Percentiles rank a stretch among this genome's conserved stretches.
Evolutionary conservation across 2,113 vertebrate species (phyloP).

Genomic region (Platichthys stellatus): DNA sequence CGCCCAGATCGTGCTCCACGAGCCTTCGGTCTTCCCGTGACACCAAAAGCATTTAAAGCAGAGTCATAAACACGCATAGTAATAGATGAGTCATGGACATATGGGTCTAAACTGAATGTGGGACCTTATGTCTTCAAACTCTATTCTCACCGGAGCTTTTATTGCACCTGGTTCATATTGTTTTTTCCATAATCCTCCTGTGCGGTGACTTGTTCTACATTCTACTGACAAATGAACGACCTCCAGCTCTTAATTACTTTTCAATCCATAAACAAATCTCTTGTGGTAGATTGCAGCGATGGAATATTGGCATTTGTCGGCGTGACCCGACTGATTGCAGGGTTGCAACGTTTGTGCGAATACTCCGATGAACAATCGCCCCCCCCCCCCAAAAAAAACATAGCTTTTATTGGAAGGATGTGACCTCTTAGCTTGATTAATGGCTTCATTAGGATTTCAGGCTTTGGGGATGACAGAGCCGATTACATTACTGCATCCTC

Average conservation of each 20-base stretch:
- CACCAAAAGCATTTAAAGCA: neutral
- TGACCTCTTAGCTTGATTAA: slow-evolving; percentile 53
- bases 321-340: slow-evolving; percentile 58
- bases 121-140: neutral
- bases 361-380: slow-evolving; percentile 51
- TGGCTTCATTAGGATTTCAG: slow-evolving; percentile 36
- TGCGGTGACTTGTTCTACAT: neutral
- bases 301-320: slow-evolving; percentile 61
- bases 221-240: slow-evolving; percentile 61
- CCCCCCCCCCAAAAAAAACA: slow-evolving; percentile 6
- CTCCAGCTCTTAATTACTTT: slow-evolving; percentile 67
- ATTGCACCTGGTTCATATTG: neutral
- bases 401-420: slow-evolving; percentile 20
- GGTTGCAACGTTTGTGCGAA: slow-evolving; percentile 38
- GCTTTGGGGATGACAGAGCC: slow-evolving; percentile 23
- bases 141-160: neutral
- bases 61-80: neutral
- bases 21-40: neutral
- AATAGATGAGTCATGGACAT: neutral
- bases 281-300: slow-evolving; percentile 49
- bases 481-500: slow-evolving; percentile 7
- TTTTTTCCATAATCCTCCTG: slow-evolving; percentile 2
- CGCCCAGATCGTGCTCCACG: neutral
- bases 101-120: neutral
- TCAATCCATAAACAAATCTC: slow-evolving; percentile 64